Conservation (phyloP, 2,113 vertebrate species). For the Thalassoma bifasciatum region DNA sequence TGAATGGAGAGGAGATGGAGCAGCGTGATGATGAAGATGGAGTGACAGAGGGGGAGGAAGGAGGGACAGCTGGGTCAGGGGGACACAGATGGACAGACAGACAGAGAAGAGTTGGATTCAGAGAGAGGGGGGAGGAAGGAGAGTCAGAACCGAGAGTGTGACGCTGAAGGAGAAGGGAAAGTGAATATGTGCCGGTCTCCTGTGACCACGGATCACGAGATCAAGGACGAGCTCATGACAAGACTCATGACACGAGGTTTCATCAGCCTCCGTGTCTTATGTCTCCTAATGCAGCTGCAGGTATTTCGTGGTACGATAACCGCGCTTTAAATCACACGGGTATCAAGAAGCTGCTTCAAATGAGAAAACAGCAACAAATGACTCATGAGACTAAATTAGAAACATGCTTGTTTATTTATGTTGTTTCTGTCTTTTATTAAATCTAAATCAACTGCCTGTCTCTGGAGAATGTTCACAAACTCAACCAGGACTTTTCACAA, state of each 20-base stretch:
- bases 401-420: neutral
- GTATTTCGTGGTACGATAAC: too few relatives aligned
- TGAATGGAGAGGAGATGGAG: neutral
- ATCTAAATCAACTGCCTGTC: too few relatives aligned
- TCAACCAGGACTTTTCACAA: too few relatives aligned
- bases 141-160: neutral
- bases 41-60: neutral
- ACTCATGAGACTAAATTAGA: too few relatives aligned
- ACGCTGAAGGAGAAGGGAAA: neutral
- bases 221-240: neutral
- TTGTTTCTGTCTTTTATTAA: too few relatives aligned
- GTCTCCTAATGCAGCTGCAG: too few relatives aligned
- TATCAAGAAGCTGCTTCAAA: too few relatives aligned
- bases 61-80: too few relatives aligned
- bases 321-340: too few relatives aligned
- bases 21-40: neutral
- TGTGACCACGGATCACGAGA: conserved; percentile 42
- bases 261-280: neutral
- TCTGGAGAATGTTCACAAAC: too few relatives aligned
- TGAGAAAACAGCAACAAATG: too few relatives aligned
- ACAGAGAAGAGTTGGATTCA: too few relatives aligned
- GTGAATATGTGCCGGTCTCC: conserved; percentile 27
- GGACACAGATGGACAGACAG: neutral
- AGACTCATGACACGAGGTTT: conserved; percentile 10
- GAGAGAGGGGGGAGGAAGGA: neutral